Evolutionary conservation across 2,888 invertebrate species (phyloP).

Genomic region (Sialis fuliginosa): DNA sequence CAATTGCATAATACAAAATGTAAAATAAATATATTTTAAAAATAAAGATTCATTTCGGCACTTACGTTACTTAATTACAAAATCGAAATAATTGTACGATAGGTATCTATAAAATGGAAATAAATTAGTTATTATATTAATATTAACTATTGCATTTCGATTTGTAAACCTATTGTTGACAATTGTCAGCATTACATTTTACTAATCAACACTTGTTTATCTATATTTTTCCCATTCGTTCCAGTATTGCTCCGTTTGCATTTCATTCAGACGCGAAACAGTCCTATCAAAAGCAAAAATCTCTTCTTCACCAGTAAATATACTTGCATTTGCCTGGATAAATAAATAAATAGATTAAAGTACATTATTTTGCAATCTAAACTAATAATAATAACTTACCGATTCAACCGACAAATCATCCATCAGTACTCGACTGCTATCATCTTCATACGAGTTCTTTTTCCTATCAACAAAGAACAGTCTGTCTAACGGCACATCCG

Average conservation of each 20-base stretch:
- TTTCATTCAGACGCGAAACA: constrained; percentile 81
- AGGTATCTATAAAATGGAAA: neutral
- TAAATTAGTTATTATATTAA: neutral
- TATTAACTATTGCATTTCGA: neutral
- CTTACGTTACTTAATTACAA: neutral
- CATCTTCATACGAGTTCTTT: constrained; percentile 30
- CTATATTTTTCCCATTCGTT: constrained; percentile 20
- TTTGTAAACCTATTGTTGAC: neutral
- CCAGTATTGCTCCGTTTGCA: constrained; percentile 95
- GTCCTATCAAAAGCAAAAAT: constrained; percentile 93
- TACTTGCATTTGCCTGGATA: constrained; percentile 58
- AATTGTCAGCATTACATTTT: neutral
- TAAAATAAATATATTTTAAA: no score
- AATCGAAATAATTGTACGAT: neutral
- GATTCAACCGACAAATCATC: constrained; percentile 83
- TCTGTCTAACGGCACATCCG: constrained; percentile 56
- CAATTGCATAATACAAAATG: no score
- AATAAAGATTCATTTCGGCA: neutral
- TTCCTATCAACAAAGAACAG: constrained; percentile 38
- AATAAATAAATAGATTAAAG: constrained; percentile 8
- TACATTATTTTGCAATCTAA: neutral
- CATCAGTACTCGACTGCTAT: constrained; percentile 64
- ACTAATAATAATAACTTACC: constrained; percentile 27
- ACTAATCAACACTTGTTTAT: neutral
- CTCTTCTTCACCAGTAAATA: constrained; percentile 97